Evolutionary conservation across 1,140 invertebrate genomes (phyloP).

Genomic region (Anoplolepis gracilipes): DNA sequence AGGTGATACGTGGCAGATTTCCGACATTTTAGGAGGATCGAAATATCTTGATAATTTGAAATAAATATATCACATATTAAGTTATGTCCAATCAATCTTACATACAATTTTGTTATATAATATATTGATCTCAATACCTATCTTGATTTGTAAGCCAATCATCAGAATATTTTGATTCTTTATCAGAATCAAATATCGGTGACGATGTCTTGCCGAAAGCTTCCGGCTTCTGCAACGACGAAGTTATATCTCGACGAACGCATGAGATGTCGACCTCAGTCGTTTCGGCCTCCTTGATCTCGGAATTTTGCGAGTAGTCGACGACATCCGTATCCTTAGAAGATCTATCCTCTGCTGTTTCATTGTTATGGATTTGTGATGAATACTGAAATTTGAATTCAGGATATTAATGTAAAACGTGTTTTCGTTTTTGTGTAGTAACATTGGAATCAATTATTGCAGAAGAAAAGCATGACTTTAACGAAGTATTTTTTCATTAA

Average conservation of each 20-base stretch:
- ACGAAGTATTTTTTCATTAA: neutral
- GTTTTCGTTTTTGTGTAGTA: neutral
- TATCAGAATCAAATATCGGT: slow-evolving; percentile 12
- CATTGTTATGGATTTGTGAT: neutral
- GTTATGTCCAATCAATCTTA: neutral
- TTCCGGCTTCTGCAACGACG: slow-evolving; percentile 58
- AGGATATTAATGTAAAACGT: neutral
- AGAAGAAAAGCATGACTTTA: neutral
- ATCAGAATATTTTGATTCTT: slow-evolving; percentile 32
- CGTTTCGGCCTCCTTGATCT: neutral
- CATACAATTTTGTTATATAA: neutral
- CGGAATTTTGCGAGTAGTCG: slow-evolving; percentile 40
- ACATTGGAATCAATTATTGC: neutral
- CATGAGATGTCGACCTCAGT: slow-evolving; percentile 14
- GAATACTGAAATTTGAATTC: slow-evolving; percentile 25
- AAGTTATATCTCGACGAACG: neutral
- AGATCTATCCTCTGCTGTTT: neutral
- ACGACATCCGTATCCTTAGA: slow-evolving; percentile 46
- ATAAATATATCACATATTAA: slow-evolving; percentile 1
- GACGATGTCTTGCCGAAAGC: slow-evolving; percentile 58
- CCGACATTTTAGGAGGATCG: slow-evolving; percentile 52
- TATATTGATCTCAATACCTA: slow-evolving; percentile 9
- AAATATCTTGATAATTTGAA: slow-evolving; percentile 53
- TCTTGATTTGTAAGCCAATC: slow-evolving; percentile 26
- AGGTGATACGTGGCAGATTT: slow-evolving; percentile 41